Evolutionary conservation across 1,140 invertebrate species (phyloP).

Genomic region (Grapholita molesta): DNA sequence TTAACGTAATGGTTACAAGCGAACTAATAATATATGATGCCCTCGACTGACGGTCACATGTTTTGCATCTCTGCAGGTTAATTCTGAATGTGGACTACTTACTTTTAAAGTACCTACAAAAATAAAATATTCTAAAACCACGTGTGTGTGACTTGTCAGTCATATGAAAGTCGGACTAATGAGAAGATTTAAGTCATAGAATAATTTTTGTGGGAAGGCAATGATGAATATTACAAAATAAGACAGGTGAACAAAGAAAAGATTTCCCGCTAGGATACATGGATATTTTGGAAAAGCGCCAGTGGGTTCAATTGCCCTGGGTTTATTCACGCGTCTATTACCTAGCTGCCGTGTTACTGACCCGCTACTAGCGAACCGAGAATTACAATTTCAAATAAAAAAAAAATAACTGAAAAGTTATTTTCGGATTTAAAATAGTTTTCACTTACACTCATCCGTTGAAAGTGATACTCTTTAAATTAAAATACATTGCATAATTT

Average conservation of each 20-base stretch:
- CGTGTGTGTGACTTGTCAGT: not conserved
- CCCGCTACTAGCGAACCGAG: not conserved
- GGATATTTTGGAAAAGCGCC: conserved; percentile 19
- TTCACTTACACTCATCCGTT: no score
- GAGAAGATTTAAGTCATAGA: no score
- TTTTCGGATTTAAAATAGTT: no score
- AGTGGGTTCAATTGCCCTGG: conserved; percentile 23
- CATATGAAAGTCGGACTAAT: not conserved
- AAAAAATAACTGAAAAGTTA: not conserved
- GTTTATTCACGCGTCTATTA: not conserved
- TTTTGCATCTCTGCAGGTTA: no score
- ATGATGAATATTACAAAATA: not conserved
- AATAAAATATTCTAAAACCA: no score
- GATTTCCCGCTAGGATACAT: not conserved
- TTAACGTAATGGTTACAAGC: no score
- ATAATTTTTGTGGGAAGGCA: not conserved
- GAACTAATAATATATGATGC: no score
- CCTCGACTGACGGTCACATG: no score
- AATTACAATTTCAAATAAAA: not conserved
- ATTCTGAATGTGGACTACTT: no score
- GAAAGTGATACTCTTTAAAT: not conserved
- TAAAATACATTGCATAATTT: not conserved
- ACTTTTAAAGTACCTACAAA: no score
- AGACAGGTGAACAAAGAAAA: not conserved
- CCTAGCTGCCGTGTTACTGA: conserved; percentile 8